Evolutionary conservation across 2,797 vertebrate species (phyloP).

Genomic region (Petrocephalus sullivani): DNA sequence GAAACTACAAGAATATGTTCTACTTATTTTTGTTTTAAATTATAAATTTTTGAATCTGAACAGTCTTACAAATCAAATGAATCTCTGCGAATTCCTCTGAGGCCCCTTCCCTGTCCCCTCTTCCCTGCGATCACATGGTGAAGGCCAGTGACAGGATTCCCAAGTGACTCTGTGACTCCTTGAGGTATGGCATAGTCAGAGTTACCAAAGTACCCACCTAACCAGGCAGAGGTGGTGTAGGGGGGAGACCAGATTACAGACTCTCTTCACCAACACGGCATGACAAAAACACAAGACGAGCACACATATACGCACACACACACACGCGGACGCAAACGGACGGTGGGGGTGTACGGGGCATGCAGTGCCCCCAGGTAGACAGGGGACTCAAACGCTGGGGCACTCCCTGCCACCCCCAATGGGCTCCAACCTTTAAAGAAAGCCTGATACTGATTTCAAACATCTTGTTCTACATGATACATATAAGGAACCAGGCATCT

Average conservation of each 20-base stretch:
- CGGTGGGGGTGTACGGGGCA: not conserved
- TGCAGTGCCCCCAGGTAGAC: not conserved
- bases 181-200: conserved; percentile 15
- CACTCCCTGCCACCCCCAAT: not conserved
- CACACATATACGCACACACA: not conserved
- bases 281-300: not conserved
- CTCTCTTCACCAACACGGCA: not conserved
- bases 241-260: too few species aligned
- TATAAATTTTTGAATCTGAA: not conserved
- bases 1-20: not conserved
- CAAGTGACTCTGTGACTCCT: conserved; percentile 46
- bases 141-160: conserved; percentile 49
- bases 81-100: not conserved
- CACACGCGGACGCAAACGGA: not conserved
- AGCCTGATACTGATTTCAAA: not conserved
- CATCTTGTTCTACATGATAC: not conserved
- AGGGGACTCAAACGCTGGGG: not conserved
- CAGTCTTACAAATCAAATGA: not conserved
- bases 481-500: not conserved
- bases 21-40: not conserved
- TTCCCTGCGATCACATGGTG: conserved; percentile 36
- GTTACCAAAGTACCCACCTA: conserved; percentile 30
- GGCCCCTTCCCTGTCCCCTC: conserved; percentile 36
- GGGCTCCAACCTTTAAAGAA: not conserved
- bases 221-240: not conserved